These are phyloP conservation scores for Schrankia costaestrigalis DNA, from an alignment of 2,888 invertebrate genomes.

Conservation along the genomic window DNA sequence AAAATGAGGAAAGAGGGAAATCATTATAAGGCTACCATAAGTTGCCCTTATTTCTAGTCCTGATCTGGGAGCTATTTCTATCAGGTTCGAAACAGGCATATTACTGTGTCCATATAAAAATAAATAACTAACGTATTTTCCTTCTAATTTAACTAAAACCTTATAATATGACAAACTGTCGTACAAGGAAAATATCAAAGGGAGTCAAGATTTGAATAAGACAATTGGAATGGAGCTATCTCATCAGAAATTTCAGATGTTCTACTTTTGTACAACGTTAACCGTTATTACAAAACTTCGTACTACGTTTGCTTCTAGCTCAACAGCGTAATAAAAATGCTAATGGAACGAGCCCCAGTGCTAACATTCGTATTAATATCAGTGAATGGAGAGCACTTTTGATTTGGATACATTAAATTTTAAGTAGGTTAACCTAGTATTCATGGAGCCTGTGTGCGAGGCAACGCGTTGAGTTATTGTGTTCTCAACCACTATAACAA, in stretches of 20 bases:
- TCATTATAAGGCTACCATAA: too few relatives aligned
- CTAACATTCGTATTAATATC: constrained; percentile 25
- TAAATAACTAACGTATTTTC: too few relatives aligned
- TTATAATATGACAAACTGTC: too few relatives aligned
- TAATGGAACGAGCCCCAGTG: constrained; percentile 25
- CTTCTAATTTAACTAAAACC: too few relatives aligned
- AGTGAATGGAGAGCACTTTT: constrained; percentile 12
- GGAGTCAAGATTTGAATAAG: constrained; percentile 43
- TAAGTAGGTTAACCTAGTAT: constrained; percentile 18
- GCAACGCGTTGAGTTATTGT: too few relatives aligned
- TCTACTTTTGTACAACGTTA: constrained; percentile 48
- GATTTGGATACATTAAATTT: constrained; percentile 18
- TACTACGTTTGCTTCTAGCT: constrained; percentile 35
- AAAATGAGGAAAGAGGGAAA: too few relatives aligned
- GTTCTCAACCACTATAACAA: too few relatives aligned
- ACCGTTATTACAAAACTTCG: constrained; percentile 53
- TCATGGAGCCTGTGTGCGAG: too few relatives aligned
- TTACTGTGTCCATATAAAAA: too few relatives aligned
- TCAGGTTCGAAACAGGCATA: too few relatives aligned
- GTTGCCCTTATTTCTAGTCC: too few relatives aligned
- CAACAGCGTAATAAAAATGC: constrained; percentile 29
- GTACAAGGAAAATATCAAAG: constrained; percentile 33
- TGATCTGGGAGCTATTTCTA: too few relatives aligned
- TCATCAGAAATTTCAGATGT: constrained; percentile 43
- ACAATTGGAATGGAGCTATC: constrained; percentile 36